Evolutionary conservation across 2,797 vertebrate species (phyloP), one percentile per base, ranked within the genome.

Genomic region (Thalassophryne amazonica): DNA sequence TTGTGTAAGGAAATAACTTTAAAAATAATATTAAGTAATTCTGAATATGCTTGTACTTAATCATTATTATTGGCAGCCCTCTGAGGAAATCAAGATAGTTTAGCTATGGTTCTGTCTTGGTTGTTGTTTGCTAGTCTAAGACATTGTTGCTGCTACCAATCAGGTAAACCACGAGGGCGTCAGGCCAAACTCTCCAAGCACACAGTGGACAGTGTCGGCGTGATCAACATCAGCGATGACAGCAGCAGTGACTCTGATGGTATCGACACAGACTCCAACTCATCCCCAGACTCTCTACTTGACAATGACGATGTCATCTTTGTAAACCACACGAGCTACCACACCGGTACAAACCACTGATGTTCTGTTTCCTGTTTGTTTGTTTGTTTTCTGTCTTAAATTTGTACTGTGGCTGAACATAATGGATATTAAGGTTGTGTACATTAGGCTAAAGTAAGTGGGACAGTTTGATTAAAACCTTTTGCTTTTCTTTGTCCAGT

Each of bases 281-380:
- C 97, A 6, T 99, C 97, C 3, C 96, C 96, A 0, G 97, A 99
- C 78, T 99, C 97, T 1, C 69, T 94, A 53, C 56, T 92, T 0
- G 97, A 98, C 27, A 95, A 94, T 3, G 95, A 98, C 0, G 97
- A 99, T 0, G 93, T 98, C 81, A 94, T 98, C 41, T 92, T 94
- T 1, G 89, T 97, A 2, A 93, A 94, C 33, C 85, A 91, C 34
- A 85, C 89, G 0, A 91, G 85, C 69, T 81, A 41, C 43, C 80
- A 89, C 73, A 85, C 87, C 70, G 90, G 91, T 92, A 69, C 9
- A 46, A 19, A 4, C 2, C n/a, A 6, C 7, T 5, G 4, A 31
- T 12, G 6, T 21, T 21, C 21, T 21, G 5, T 21, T 20, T 21
- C 21, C 21, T 6, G 21, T 21, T 19, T 19, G 4, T 5, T 19